Conservation (phyloP, 2,113 vertebrate genomes). For the Boulengeromyrus knoepffleri region DNA sequence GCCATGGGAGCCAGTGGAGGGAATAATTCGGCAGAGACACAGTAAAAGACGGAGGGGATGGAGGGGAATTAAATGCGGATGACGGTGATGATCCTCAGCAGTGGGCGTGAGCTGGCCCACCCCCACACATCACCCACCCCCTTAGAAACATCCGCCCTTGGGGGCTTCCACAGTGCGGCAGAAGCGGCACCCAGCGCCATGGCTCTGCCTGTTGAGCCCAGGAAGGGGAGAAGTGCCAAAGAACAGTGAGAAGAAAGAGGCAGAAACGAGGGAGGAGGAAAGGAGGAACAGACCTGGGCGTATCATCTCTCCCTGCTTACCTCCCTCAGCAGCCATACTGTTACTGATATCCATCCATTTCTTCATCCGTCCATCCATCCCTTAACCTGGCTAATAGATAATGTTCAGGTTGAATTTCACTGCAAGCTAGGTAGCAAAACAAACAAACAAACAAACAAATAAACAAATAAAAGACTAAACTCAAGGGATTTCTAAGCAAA, state of each 20-base stretch:
- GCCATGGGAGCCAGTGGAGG: neutral
- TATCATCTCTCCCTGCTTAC: neutral
- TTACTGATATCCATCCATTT: neutral
- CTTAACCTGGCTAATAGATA: neutral
- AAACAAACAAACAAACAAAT: neutral
- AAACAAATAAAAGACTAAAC: neutral
- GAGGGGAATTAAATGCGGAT: slow-evolving; percentile 11
- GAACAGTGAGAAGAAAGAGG: neutral
- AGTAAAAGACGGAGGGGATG: slow-evolving; percentile 20
- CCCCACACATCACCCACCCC: neutral
- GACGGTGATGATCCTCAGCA: slow-evolving; percentile 5
- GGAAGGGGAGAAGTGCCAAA: neutral
- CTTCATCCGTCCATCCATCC: neutral
- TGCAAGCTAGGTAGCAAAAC: neutral
- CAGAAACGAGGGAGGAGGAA: neutral
- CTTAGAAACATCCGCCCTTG: neutral
- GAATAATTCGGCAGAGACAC: slow-evolving; percentile 29
- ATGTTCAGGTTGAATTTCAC: neutral
- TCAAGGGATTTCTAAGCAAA: neutral
- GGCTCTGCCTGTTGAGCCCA: neutral
- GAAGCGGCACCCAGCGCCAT: neutral
- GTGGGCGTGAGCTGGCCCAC: neutral
- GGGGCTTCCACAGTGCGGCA: neutral
- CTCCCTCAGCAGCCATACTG: neutral
- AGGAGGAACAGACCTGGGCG: neutral